Percentiles rank a stretch among this genome's conserved stretches.
These are phyloP conservation scores for Malurus alboscapulatus DNA, from an alignment of 2,113 vertebrate species.

Conservation along the genomic window DNA sequence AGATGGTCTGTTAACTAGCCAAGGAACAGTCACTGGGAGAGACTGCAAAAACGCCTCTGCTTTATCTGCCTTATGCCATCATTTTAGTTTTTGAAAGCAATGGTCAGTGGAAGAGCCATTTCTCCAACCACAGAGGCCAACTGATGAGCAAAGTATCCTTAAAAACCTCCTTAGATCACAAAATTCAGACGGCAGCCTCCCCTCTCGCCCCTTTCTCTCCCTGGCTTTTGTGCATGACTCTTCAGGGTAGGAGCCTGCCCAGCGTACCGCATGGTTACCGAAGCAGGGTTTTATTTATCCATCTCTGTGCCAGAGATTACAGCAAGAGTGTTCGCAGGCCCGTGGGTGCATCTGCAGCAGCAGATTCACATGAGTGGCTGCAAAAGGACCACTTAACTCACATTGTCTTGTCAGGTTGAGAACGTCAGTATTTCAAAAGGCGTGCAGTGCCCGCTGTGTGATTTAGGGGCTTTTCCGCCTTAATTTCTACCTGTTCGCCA, in stretches of 20 bases:
- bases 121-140: constrained; percentile 36
- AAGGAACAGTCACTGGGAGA: constrained; percentile 71
- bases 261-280: accelerated
- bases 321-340: background rate
- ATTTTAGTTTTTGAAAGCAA: constrained; percentile 57
- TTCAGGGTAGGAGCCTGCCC: background rate
- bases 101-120: background rate
- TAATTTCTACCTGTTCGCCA: background rate
- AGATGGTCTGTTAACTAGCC: constrained; percentile 77
- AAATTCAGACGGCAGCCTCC: background rate
- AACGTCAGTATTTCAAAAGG: background rate
- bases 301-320: background rate
- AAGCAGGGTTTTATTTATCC: background rate
- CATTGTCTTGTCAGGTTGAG: background rate
- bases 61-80: constrained; percentile 70
- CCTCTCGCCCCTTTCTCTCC: accelerated
- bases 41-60: constrained; percentile 66
- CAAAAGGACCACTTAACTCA: background rate
- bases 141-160: constrained; percentile 28
- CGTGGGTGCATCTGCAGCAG: background rate
- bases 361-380: background rate
- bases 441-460: background rate
- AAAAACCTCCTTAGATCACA: background rate
- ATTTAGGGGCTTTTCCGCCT: background rate
- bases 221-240: background rate